Evolutionary conservation across 2,888 invertebrate genomes (phyloP).

Genomic region (Drosophila rellima): DNA sequence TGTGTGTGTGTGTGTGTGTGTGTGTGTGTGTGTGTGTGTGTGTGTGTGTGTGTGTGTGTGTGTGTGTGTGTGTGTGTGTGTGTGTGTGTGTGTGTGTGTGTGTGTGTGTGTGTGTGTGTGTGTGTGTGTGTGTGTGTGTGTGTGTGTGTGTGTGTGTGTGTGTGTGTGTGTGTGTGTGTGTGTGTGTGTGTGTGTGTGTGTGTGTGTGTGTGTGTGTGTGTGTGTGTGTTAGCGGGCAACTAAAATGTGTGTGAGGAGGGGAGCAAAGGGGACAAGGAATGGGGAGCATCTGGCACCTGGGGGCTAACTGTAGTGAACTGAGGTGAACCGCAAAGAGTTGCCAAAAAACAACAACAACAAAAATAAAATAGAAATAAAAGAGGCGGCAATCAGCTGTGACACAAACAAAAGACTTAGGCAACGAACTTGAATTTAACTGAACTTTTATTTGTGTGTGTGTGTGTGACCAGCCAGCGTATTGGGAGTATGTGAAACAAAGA

Average conservation of each 20-base stretch:
- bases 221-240: slow-evolving; percentile 23
- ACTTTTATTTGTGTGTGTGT: slow-evolving; percentile 11
- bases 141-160: slow-evolving; percentile 25
- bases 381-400: slow-evolving; percentile 51
- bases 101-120: slow-evolving; percentile 25
- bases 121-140: slow-evolving; percentile 30
- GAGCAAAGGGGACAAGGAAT: not conserved
- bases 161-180: slow-evolving; percentile 28
- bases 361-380: not conserved
- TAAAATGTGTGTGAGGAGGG: slow-evolving; percentile 6
- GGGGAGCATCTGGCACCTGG: slow-evolving; percentile 27
- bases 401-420: slow-evolving; percentile 77
- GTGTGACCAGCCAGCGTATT: slow-evolving; percentile 4
- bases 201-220: slow-evolving; percentile 28
- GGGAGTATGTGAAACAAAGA: slow-evolving; percentile 29
- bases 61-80: slow-evolving; percentile 28
- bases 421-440: slow-evolving; percentile 65
- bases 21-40: slow-evolving; percentile 28
- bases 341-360: slow-evolving; percentile 35
- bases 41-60: slow-evolving; percentile 24
- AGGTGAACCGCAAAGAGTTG: slow-evolving; percentile 57
- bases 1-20: slow-evolving; percentile 25
- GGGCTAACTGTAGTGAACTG: slow-evolving; percentile 73
- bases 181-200: slow-evolving; percentile 24
- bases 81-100: slow-evolving; percentile 27